These are phyloP conservation scores for Drosophila pandora DNA, from an alignment of 1,140 invertebrate genomes.

Conservation along the genomic window DNA sequence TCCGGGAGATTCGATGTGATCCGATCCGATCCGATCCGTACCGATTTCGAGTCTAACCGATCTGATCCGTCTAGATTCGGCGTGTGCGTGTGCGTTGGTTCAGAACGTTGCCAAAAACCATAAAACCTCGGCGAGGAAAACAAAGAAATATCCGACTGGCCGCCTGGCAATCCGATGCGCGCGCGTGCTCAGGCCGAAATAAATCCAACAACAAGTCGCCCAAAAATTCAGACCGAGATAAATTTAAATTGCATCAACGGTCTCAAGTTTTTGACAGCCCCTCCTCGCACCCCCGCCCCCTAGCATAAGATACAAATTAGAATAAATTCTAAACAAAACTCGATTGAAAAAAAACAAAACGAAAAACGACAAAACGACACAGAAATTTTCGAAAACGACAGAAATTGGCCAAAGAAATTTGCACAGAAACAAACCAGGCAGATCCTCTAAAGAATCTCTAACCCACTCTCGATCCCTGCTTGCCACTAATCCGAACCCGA, in stretches of 20 bases:
- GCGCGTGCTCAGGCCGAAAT: slow-evolving; percentile 63
- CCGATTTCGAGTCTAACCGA: slow-evolving; percentile 8
- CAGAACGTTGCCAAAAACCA: slow-evolving; percentile 54
- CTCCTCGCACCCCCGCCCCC: not conserved
- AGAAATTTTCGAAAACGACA: slow-evolving; percentile 35
- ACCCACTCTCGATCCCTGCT: slow-evolving; percentile 22
- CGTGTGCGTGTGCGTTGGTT: slow-evolving; percentile 24
- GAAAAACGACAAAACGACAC: slow-evolving; percentile 46
- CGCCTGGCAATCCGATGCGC: slow-evolving; percentile 11
- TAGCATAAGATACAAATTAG: slow-evolving; percentile 26
- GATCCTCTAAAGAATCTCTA: slow-evolving; percentile 2
- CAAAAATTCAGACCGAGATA: slow-evolving; percentile 55
- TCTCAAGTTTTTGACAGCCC: slow-evolving; percentile 70
- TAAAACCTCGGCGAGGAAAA: slow-evolving; percentile 37
- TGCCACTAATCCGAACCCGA: slow-evolving; percentile 31
- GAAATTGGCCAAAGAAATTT: slow-evolving; percentile 44
- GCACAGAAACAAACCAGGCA: slow-evolving; percentile 30
- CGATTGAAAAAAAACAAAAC: slow-evolving; percentile 39
- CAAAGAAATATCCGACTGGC: slow-evolving; percentile 39
- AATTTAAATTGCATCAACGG: slow-evolving; percentile 71
- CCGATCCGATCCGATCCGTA: slow-evolving; percentile 34
- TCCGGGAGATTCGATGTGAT: slow-evolving; percentile 59
- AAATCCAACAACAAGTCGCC: slow-evolving; percentile 49
- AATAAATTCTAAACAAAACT: slow-evolving; percentile 15
- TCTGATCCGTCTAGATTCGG: slow-evolving; percentile 30